Evolutionary conservation across 2,888 invertebrate species (phyloP).

Genomic region (Pristionchus maxplancki): DNA sequence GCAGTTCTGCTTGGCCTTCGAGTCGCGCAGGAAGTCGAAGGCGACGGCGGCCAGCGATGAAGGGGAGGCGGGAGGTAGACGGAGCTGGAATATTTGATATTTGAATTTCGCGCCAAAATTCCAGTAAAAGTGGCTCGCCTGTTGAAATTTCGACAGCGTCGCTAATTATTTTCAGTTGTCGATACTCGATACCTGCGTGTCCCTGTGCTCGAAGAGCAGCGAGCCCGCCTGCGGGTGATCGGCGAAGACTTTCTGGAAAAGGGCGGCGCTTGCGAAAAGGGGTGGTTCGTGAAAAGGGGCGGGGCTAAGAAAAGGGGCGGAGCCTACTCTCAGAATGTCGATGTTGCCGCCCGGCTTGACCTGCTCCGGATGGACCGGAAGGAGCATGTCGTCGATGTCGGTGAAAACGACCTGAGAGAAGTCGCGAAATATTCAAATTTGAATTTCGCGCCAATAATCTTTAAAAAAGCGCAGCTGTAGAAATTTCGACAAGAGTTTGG

Average conservation of each 20-base stretch:
- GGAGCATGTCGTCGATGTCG: conserved; percentile 75
- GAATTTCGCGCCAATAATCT: neutral
- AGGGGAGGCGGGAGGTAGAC: neutral
- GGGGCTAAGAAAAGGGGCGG: neutral
- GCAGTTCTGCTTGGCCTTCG: conserved; percentile 74
- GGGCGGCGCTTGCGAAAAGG: neutral
- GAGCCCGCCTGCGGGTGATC: conserved; percentile 77
- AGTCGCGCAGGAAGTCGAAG: conserved; percentile 72
- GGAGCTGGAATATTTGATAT: neutral
- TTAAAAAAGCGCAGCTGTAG: too few relatives aligned
- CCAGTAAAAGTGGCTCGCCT: neutral
- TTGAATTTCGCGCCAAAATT: neutral
- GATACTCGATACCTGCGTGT: conserved; percentile 70
- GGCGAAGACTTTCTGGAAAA: conserved; percentile 66
- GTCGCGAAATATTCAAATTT: too few relatives aligned
- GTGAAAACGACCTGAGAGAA: conserved; percentile 69
- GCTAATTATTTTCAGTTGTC: neutral
- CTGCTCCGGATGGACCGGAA: conserved; percentile 70
- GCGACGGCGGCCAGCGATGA: conserved; percentile 54
- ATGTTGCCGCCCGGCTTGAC: conserved; percentile 67
- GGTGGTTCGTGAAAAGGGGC: conserved; percentile 10
- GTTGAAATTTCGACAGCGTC: neutral
- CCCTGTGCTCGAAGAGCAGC: conserved; percentile 75
- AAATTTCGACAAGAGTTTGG: too few relatives aligned
- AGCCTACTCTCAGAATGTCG: conserved; percentile 66